Conservation (phyloP, 1,140 invertebrate genomes). For the Polypedilum vanderplanki region DNA sequence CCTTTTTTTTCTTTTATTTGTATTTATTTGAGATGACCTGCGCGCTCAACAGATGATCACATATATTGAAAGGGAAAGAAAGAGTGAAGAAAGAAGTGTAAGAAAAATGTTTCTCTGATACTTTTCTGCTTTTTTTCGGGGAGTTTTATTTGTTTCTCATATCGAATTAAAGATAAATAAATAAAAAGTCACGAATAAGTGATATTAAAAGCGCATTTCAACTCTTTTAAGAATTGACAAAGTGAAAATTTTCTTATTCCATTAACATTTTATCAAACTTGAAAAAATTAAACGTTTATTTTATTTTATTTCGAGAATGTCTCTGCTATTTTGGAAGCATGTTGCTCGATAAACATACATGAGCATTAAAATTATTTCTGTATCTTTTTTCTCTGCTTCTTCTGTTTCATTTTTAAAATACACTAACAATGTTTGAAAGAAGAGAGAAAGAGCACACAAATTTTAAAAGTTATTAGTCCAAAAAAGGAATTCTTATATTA, state of each 20-base stretch:
- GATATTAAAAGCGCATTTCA: too few species aligned
- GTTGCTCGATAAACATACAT: not conserved
- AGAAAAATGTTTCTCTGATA: not conserved
- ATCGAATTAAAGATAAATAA: not conserved
- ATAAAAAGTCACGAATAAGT: too few species aligned
- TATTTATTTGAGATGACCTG: not conserved
- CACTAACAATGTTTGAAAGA: not conserved
- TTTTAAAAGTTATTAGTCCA: constrained; percentile 14
- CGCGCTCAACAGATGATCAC: constrained; percentile 2
- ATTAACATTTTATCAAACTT: too few species aligned
- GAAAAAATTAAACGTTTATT: constrained; percentile 12
- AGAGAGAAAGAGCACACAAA: not conserved
- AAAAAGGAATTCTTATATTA: not conserved
- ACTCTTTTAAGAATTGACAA: too few species aligned
- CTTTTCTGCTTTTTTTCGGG: not conserved
- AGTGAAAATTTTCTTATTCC: too few species aligned
- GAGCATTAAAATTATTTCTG: not conserved
- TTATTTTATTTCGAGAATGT: not conserved
- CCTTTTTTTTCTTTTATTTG: constrained; percentile 3
- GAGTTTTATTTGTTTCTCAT: constrained; percentile 1
- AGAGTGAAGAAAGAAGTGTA: not conserved
- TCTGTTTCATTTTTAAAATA: not conserved
- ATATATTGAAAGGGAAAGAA: not conserved
- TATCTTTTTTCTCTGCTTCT: not conserved
- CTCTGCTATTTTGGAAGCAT: not conserved